phyloP scores from a whole-genome alignment of 2,113 vertebrate genomes.

The Calypte anna region DNA sequence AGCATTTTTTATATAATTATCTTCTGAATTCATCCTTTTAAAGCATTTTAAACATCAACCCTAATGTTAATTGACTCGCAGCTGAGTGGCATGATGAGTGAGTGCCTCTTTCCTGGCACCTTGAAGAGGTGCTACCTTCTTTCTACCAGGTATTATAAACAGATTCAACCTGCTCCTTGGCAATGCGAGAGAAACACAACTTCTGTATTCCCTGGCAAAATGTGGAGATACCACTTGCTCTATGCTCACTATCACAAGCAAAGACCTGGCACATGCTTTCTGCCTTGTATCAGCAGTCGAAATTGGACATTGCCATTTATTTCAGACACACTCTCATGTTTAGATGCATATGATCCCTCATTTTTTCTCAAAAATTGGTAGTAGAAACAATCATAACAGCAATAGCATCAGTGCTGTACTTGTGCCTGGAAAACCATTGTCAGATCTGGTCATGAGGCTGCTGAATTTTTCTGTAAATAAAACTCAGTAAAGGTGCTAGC shows the following conservation, averaged over 20 bases:
- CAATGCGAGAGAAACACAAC: not conserved
- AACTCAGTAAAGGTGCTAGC: not conserved
- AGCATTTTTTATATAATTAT: fast-evolving
- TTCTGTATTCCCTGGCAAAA: conserved; percentile 24
- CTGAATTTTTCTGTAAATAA: not conserved
- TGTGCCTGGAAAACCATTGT: not conserved
- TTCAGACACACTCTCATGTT: not conserved
- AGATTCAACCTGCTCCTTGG: conserved; percentile 25
- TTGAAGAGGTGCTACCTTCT: not conserved
- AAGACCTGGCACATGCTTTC: not conserved
- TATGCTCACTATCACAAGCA: not conserved
- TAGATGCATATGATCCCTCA: not conserved
- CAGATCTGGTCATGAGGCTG: not conserved
- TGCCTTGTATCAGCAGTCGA: not conserved
- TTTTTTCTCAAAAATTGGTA: not conserved
- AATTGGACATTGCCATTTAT: not conserved
- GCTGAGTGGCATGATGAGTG: not conserved
- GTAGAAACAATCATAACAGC: not conserved
- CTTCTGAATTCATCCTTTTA: not conserved
- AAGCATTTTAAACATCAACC: not conserved
- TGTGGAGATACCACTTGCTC: not conserved
- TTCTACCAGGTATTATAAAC: not conserved
- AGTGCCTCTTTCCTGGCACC: conserved; percentile 5
- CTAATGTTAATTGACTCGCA: not conserved
- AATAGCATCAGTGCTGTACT: not conserved